A percentile compares a stretch with the other conserved stretches of the same genome.
Evolutionary conservation across 2,113 vertebrate genomes (phyloP).

Genomic region (Connochaetes taurinus): DNA sequence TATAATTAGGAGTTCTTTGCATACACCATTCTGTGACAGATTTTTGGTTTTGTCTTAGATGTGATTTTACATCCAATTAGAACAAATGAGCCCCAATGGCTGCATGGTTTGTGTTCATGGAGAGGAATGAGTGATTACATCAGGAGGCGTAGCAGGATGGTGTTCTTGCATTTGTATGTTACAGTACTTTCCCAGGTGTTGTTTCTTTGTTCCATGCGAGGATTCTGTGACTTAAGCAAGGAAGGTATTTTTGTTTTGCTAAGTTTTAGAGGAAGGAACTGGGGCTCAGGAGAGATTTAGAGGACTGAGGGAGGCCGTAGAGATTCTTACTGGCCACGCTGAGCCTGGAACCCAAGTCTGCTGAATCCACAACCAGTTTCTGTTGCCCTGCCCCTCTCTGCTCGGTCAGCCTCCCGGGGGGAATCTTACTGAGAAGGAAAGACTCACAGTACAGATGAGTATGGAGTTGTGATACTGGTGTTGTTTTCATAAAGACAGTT

Average conservation of each 20-base stretch:
- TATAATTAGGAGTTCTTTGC: not conserved
- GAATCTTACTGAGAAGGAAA: not conserved
- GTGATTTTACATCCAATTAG: not conserved
- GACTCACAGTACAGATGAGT: no score
- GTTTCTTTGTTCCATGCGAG: not conserved
- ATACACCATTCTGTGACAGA: not conserved
- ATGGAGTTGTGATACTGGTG: not conserved
- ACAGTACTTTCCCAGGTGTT: rapidly evolving
- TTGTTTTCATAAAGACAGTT: not conserved
- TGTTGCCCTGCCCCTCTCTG: rapidly evolving
- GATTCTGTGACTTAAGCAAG: not conserved
- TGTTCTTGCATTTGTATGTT: rapidly evolving
- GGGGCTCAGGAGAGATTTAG: not conserved
- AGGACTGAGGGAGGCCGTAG: not conserved
- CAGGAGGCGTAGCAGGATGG: rapidly evolving
- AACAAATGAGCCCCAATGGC: rapidly evolving
- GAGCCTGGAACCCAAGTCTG: rapidly evolving
- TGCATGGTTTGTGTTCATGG: not conserved
- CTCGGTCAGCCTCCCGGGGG: no score
- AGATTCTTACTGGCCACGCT: not conserved
- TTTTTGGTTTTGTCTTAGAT: not conserved
- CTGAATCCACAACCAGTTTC: rapidly evolving
- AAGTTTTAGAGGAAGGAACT: not conserved
- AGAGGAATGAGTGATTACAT: rapidly evolving
- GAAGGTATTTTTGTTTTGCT: not conserved